Conservation (phyloP, 2,888 invertebrate genomes). For the Pristionchus maxplancki region DNA sequence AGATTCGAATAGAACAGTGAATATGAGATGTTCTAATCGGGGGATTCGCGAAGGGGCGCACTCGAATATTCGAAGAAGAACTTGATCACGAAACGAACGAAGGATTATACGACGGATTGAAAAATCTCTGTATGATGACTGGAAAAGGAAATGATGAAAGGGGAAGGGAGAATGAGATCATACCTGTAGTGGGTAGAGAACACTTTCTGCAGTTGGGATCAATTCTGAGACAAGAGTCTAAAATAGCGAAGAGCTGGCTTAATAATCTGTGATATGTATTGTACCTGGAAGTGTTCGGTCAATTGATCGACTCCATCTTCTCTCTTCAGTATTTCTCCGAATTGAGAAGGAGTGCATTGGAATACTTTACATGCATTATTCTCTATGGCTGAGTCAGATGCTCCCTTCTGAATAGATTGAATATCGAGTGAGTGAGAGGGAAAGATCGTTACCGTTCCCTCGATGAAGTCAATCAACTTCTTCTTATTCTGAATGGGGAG, state of each 20-base stretch:
- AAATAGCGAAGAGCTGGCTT: neutral
- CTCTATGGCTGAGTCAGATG: conserved; percentile 38
- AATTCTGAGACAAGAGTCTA: conserved; percentile 40
- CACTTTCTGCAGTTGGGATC: conserved; percentile 40
- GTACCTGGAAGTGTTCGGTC: neutral
- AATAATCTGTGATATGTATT: neutral
- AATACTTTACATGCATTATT: conserved; percentile 49
- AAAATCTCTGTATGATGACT: neutral
- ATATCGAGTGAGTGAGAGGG: neutral
- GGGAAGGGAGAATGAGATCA: neutral
- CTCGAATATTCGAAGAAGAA: conserved; percentile 38
- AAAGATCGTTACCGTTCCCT: neutral
- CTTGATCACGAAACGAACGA: conserved; percentile 51
- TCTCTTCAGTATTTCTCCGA: conserved; percentile 1
- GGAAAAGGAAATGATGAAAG: neutral
- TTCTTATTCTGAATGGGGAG: conserved; percentile 21
- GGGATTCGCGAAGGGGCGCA: conserved; percentile 33
- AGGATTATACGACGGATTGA: conserved; percentile 48
- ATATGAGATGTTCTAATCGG: conserved; percentile 45
- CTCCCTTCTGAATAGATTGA: conserved; percentile 34
- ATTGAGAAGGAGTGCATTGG: conserved; percentile 21
- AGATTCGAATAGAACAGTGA: conserved; percentile 39
- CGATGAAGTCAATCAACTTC: conserved; percentile 46
- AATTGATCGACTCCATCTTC: conserved; percentile 44
- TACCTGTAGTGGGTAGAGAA: conserved; percentile 50